Evolutionary conservation across 2,797 vertebrate genomes (phyloP).

Genomic region (Mus caroli): DNA sequence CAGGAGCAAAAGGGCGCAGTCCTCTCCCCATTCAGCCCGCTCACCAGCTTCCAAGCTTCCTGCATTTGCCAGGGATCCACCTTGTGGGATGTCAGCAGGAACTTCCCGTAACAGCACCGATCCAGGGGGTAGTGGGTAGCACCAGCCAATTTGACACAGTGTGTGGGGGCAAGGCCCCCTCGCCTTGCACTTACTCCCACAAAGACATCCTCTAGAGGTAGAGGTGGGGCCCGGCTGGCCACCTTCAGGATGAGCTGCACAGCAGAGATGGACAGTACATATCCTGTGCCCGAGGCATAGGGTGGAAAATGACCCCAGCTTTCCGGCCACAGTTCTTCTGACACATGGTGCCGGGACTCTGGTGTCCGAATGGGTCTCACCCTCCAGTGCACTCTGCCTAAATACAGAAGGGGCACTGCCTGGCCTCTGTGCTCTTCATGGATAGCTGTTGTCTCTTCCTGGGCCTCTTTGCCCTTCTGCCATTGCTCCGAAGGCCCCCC

Average conservation of each 20-base stretch:
- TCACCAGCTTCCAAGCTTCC: conserved; percentile 88
- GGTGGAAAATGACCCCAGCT: conserved; percentile 89
- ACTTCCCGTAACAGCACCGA: conserved; percentile 93
- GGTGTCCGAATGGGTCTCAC: conserved; percentile 90
- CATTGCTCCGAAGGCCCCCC: conserved; percentile 87
- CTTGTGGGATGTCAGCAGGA: conserved; percentile 92
- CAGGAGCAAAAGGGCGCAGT: conserved; percentile 89
- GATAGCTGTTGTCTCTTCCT: conserved; percentile 87
- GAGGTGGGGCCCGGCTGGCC: conserved; percentile 83
- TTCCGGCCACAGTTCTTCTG: conserved; percentile 86
- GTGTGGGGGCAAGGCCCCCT: conserved; percentile 91
- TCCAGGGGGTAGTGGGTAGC: conserved; percentile 89
- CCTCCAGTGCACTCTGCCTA: conserved; percentile 92
- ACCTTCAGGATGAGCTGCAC: conserved; percentile 88
- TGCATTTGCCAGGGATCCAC: conserved; percentile 90
- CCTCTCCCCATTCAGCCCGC: conserved; percentile 66
- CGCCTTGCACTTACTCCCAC: conserved; percentile 91
- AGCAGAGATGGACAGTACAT: conserved; percentile 91
- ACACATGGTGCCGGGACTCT: conserved; percentile 89
- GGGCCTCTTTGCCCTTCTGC: conserved; percentile 87
- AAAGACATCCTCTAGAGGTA: conserved; percentile 93
- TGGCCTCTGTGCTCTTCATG: conserved; percentile 89
- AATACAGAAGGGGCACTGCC: conserved; percentile 87
- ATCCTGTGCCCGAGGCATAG: conserved; percentile 95
- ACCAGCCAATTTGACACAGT: conserved; percentile 92